Conservation (phyloP, 2,113 vertebrate genomes). For the Capreolus pygargus region DNA sequence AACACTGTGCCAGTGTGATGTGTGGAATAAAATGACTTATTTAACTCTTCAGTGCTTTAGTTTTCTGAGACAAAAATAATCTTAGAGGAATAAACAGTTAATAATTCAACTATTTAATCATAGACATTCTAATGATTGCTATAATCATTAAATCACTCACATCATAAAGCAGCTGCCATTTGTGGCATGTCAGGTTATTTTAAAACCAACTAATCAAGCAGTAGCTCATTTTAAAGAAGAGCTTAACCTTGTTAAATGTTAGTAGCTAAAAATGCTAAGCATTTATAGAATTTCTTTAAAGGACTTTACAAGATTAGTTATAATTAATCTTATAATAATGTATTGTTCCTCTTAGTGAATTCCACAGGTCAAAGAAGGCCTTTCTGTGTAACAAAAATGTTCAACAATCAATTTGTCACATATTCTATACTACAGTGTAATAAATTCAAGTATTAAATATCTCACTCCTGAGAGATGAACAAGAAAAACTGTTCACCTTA, state of each 20-base stretch:
- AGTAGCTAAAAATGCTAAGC: constrained; percentile 23
- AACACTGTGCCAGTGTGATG: neutral
- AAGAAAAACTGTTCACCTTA: neutral
- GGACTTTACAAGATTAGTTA: neutral
- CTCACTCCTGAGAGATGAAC: neutral
- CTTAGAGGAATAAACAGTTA: neutral
- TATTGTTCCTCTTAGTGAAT: constrained; percentile 8
- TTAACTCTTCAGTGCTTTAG: neutral
- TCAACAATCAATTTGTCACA: neutral
- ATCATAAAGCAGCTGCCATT: neutral
- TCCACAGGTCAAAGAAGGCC: neutral
- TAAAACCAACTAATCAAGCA: neutral
- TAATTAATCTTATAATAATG: neutral
- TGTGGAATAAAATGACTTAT: neutral
- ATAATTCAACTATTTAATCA: neutral
- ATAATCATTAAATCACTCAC: constrained; percentile 12
- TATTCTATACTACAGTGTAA: neutral
- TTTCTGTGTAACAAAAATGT: neutral
- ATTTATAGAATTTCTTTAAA: constrained; percentile 14
- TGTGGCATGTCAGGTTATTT: constrained; percentile 1
- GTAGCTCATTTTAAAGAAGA: constrained; percentile 22
- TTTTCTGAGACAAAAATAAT: constrained; percentile 31
- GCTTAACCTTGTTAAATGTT: neutral
- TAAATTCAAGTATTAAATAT: neutral
- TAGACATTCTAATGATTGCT: neutral